Conservation (phyloP, 2,113 vertebrate species). For the Athene noctua region DNA sequence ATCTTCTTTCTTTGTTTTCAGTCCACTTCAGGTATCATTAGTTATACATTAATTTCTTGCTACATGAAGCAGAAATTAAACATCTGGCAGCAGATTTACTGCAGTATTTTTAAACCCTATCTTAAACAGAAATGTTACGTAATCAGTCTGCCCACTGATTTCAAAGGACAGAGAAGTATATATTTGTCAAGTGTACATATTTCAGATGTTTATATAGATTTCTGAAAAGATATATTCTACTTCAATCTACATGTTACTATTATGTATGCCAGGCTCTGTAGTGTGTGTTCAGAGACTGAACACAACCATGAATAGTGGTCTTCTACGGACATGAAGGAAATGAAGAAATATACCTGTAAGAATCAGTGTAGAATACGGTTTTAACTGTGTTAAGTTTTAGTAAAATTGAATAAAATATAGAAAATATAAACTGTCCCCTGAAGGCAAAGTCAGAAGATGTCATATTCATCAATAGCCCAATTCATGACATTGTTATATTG, state of each 20-base stretch:
- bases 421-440: background rate
- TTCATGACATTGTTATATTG: background rate
- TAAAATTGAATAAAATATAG: background rate
- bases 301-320: background rate
- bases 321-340: background rate
- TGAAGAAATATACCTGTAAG: background rate
- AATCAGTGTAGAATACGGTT: rapidly evolving
- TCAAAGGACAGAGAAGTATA: background rate
- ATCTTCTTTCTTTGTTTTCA: background rate
- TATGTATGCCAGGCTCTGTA: background rate
- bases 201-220: background rate
- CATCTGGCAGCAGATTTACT: background rate
- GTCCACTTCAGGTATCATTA: background rate
- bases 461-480: background rate
- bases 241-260: background rate
- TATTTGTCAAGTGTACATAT: background rate
- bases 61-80: background rate
- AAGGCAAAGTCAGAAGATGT: background rate
- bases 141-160: background rate
- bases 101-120: background rate
- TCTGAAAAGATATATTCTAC: background rate
- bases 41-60: background rate
- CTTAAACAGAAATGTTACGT: background rate
- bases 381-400: background rate
- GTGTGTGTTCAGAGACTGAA: background rate